These are phyloP conservation scores for Caprella mutica DNA, from an alignment of 2,888 invertebrate genomes.

Conservation along the genomic window DNA sequence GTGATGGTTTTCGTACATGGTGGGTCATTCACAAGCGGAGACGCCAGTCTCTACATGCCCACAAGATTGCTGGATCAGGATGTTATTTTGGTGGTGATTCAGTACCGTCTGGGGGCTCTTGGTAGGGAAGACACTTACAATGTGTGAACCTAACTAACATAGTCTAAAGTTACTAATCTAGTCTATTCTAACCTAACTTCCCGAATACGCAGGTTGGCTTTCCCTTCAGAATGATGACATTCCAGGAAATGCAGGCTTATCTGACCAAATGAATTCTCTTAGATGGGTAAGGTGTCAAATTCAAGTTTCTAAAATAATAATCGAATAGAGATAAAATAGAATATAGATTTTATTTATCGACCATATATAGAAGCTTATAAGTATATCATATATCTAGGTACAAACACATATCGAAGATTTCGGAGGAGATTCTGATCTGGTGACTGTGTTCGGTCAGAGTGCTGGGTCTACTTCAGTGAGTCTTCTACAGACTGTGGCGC, in stretches of 20 bases:
- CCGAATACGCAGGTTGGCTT: conserved; percentile 18
- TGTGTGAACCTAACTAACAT: too few relatives aligned
- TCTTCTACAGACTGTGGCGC: background rate
- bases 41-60: conserved; percentile 45
- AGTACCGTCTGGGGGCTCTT: conserved; percentile 47
- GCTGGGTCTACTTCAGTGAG: conserved; percentile 13
- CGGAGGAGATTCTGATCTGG: conserved; percentile 14
- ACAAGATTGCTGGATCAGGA: conserved; percentile 45
- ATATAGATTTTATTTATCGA: background rate
- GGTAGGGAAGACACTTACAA: too few relatives aligned
- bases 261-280: conserved; percentile 21
- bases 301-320: background rate
- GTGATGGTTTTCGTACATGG: conserved; percentile 48
- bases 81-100: conserved; percentile 47
- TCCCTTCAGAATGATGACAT: conserved; percentile 6
- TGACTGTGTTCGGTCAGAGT: conserved; percentile 31
- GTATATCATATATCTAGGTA: too few relatives aligned
- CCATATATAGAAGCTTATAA: too few relatives aligned
- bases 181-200: too few relatives aligned
- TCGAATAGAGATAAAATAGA: background rate
- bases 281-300: conserved; percentile 29
- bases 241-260: conserved; percentile 23
- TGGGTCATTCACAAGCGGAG: conserved; percentile 45
- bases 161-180: too few relatives aligned
- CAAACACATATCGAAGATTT: conserved; percentile 15